These are phyloP conservation scores for Gallinago media DNA, from an alignment of 2,113 vertebrate genomes.

Conservation along the genomic window DNA sequence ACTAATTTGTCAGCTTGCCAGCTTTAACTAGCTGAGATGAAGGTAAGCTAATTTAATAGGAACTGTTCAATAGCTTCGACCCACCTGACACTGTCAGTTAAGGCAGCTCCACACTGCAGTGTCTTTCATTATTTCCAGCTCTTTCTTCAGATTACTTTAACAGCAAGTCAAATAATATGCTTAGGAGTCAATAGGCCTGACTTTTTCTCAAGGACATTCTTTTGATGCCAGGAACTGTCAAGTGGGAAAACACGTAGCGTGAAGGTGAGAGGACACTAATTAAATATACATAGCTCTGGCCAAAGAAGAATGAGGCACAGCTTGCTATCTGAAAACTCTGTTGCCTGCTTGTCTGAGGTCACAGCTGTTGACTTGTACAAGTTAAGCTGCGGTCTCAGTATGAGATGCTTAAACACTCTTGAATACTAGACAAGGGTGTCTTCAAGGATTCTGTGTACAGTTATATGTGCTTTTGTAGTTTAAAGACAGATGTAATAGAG, in stretches of 20 bases:
- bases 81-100: slow-evolving; percentile 79
- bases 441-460: slow-evolving; percentile 20
- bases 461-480: neutral
- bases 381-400: slow-evolving; percentile 46
- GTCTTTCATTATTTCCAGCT: slow-evolving; percentile 80
- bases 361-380: slow-evolving; percentile 86
- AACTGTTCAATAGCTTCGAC: slow-evolving; percentile 81
- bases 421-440: slow-evolving; percentile 23
- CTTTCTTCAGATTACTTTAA: slow-evolving; percentile 81
- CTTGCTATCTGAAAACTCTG: slow-evolving; percentile 88
- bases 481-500: neutral
- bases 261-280: slow-evolving; percentile 97
- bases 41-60: slow-evolving; percentile 82
- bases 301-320: slow-evolving; percentile 90
- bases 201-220: slow-evolving; percentile 93
- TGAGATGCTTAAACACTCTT: slow-evolving; percentile 21
- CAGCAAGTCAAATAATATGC: slow-evolving; percentile 82
- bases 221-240: slow-evolving; percentile 94
- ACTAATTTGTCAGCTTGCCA: slow-evolving; percentile 81
- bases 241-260: slow-evolving; percentile 86
- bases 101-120: slow-evolving; percentile 56
- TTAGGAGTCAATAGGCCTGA: slow-evolving; percentile 84
- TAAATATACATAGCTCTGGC: slow-evolving; percentile 90
- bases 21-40: slow-evolving; percentile 79
- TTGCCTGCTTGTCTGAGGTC: slow-evolving; percentile 87